Conservation (phyloP, 2,888 invertebrate genomes). For the Cancer borealis region DNA sequence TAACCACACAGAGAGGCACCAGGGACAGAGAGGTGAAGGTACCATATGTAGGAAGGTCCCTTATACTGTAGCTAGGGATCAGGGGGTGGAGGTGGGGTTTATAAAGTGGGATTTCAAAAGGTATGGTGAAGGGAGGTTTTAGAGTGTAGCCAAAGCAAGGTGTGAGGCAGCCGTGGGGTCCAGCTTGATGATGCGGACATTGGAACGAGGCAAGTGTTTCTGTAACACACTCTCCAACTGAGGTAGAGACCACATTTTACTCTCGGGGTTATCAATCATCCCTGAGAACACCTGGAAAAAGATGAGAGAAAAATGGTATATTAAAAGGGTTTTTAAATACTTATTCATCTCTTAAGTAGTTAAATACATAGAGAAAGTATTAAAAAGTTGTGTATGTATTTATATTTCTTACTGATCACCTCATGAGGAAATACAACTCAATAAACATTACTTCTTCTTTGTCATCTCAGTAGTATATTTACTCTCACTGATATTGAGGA, state of each 20-base stretch:
- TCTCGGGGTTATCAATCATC: neutral
- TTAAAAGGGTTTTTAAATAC: neutral
- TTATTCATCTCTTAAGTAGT: neutral
- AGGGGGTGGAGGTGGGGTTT: neutral
- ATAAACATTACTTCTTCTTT: no score
- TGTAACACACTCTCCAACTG: conserved; percentile 54
- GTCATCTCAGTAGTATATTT: no score
- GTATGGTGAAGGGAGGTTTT: neutral
- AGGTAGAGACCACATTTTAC: conserved; percentile 51
- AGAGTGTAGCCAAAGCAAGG: conserved; percentile 59
- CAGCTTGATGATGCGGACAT: conserved; percentile 59
- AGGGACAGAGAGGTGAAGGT: neutral
- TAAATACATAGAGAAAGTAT: no score
- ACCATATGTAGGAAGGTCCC: neutral
- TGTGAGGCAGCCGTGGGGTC: conserved; percentile 58
- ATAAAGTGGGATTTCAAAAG: neutral
- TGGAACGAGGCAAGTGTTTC: conserved; percentile 46
- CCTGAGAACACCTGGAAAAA: conserved; percentile 29
- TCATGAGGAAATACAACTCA: no score
- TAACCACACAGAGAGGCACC: neutral
- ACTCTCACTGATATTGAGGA: no score
- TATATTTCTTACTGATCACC: no score
- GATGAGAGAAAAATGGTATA: neutral
- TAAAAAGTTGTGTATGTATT: no score
- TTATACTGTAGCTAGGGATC: neutral